Percentiles rank a stretch among this genome's conserved stretches.
phyloP scores from a whole-genome alignment of 2,797 vertebrate species.

The Melanotaenia pygmaea region DNA sequence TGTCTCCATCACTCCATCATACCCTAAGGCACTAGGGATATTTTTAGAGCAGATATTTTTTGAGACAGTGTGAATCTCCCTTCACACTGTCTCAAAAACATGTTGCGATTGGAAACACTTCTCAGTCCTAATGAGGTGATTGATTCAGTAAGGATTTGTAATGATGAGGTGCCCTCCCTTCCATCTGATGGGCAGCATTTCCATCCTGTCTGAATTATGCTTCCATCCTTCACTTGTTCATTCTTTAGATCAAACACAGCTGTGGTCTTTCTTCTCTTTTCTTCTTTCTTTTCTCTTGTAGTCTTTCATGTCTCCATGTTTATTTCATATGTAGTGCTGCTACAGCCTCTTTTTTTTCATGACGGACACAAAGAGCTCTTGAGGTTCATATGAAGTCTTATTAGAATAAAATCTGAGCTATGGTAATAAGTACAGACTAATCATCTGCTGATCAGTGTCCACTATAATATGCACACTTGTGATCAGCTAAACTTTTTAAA shows the following conservation, averaged over 20 bases:
- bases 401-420: slow-evolving; percentile 47
- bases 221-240: slow-evolving; percentile 47
- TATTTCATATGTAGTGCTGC: slow-evolving; percentile 37
- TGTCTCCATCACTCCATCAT: slow-evolving; percentile 21
- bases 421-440: slow-evolving; percentile 34
- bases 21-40: slow-evolving; percentile 41
- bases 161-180: slow-evolving; percentile 13
- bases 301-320: slow-evolving; percentile 43
- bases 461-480: background rate
- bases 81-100: slow-evolving; percentile 15
- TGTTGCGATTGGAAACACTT: slow-evolving; percentile 54
- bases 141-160: slow-evolving; percentile 50
- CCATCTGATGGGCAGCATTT: slow-evolving; percentile 41
- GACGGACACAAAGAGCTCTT: slow-evolving; percentile 44
- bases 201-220: slow-evolving; percentile 44
- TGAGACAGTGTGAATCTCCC: background rate
- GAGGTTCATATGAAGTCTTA: slow-evolving; percentile 37
- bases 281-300: slow-evolving; percentile 30
- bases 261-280: background rate
- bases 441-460: slow-evolving; percentile 15
- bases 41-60: slow-evolving; percentile 50
- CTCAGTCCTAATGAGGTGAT: slow-evolving; percentile 54
- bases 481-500: background rate
- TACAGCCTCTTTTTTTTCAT: slow-evolving; percentile 30
- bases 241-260: slow-evolving; percentile 56